phyloP scores from a whole-genome alignment of 2,888 invertebrate genomes.

The Julus scanicus region DNA sequence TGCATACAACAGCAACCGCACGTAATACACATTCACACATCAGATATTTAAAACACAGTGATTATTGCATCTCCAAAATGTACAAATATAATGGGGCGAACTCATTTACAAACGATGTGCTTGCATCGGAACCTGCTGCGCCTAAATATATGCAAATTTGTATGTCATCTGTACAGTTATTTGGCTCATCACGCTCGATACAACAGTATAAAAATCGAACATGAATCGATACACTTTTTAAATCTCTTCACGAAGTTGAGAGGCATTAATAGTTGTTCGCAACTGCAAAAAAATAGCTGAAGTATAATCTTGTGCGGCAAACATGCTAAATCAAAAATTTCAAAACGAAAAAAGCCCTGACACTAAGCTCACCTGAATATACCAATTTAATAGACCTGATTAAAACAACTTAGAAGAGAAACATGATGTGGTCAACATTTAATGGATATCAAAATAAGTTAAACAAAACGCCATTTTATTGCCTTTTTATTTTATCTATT shows the following conservation, averaged over 20 bases:
- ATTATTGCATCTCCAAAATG: slow-evolving; percentile 28
- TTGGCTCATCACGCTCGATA: not conserved
- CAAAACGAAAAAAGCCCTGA: too few relatives aligned
- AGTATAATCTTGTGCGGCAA: too few relatives aligned
- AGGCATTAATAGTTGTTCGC: not conserved
- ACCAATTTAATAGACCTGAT: too few relatives aligned
- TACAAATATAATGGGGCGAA: not conserved
- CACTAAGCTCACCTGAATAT: too few relatives aligned
- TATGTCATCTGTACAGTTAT: not conserved
- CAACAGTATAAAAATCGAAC: not conserved
- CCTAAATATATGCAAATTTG: not conserved
- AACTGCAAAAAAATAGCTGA: too few relatives aligned
- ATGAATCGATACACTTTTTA: not conserved
- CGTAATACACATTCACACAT: not conserved
- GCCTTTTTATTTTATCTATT: too few relatives aligned
- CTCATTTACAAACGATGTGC: not conserved
- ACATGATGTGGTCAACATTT: too few relatives aligned
- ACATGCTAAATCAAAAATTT: too few relatives aligned
- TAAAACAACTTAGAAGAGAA: too few relatives aligned
- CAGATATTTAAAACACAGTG: not conserved
- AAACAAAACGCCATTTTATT: too few relatives aligned
- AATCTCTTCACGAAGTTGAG: not conserved
- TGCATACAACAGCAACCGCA: not conserved
- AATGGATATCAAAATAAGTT: too few relatives aligned
- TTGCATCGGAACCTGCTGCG: not conserved